Conservation (phyloP, 2,888 invertebrate genomes). For the Nomada fabriciana region DNA sequence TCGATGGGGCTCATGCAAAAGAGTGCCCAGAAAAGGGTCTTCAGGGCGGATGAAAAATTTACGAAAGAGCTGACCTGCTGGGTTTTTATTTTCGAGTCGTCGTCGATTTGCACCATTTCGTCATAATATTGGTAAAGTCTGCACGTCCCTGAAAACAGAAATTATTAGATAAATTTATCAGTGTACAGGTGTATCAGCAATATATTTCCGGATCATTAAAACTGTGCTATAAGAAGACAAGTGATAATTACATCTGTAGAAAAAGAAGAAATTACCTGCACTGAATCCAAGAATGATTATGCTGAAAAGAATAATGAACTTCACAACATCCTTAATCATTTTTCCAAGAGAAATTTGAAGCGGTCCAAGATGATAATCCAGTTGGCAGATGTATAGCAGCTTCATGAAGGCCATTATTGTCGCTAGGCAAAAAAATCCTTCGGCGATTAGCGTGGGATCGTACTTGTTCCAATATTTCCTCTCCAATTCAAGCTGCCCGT, state of each 20-base stretch:
- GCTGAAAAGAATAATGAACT: slow-evolving; percentile 87
- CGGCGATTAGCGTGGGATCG: slow-evolving; percentile 88
- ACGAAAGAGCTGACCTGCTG: slow-evolving; percentile 87
- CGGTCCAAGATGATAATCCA: slow-evolving; percentile 88
- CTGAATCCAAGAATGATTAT: slow-evolving; percentile 85
- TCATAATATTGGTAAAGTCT: slow-evolving; percentile 89
- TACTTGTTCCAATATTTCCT: slow-evolving; percentile 88
- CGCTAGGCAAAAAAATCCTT: slow-evolving; percentile 88
- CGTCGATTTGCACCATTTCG: slow-evolving; percentile 87
- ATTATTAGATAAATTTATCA: background rate
- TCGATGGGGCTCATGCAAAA: slow-evolving; percentile 89
- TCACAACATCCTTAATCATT: slow-evolving; percentile 88
- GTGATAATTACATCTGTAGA: no score
- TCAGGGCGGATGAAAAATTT: slow-evolving; percentile 86
- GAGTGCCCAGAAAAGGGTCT: slow-evolving; percentile 89
- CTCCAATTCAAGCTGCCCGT: slow-evolving; percentile 85
- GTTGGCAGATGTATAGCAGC: slow-evolving; percentile 87
- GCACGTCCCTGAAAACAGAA: slow-evolving; percentile 84
- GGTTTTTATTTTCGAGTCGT: slow-evolving; percentile 86
- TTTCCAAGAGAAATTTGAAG: slow-evolving; percentile 89
- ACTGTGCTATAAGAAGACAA: background rate
- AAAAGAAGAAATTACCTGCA: slow-evolving; percentile 81
- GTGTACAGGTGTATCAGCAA: no score
- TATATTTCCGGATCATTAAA: background rate
- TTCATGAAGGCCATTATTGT: slow-evolving; percentile 89